Evolutionary conservation across 2,113 vertebrate genomes (phyloP).

Genomic region (Phyllostomus discolor): DNA sequence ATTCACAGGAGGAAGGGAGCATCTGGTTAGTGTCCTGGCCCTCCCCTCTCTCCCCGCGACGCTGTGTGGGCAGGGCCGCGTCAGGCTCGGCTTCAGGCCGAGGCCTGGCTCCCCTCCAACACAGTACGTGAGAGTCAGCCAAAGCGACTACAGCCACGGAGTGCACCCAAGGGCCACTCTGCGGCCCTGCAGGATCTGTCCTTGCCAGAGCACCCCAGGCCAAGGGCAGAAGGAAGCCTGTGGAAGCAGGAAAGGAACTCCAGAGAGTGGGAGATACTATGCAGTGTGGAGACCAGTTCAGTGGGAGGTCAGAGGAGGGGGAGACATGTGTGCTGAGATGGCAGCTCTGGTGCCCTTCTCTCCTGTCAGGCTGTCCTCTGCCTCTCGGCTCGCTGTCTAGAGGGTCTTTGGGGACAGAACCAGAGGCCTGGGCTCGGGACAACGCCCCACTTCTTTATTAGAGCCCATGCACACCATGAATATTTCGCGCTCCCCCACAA

Average conservation of each 20-base stretch:
- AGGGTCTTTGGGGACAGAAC: background rate
- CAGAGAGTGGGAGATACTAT: background rate
- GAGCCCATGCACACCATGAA: rapidly evolving
- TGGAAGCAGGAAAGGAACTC: background rate
- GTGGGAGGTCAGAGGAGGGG: background rate
- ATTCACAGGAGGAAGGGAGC: background rate
- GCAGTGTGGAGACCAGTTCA: background rate
- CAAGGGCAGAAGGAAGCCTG: background rate
- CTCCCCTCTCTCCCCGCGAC: background rate
- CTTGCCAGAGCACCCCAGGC: background rate
- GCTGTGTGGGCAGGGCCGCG: rapidly evolving
- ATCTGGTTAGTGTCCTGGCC: background rate
- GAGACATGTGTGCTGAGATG: rapidly evolving
- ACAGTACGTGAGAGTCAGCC: background rate
- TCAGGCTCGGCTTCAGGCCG: background rate
- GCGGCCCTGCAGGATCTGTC: background rate
- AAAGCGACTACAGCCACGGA: background rate
- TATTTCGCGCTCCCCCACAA: background rate
- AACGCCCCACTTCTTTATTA: background rate
- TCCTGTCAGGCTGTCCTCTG: background rate
- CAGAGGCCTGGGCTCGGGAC: rapidly evolving
- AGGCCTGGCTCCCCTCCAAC: background rate
- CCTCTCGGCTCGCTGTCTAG: background rate
- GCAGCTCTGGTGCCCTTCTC: background rate
- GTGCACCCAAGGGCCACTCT: background rate